Conservation (phyloP, 2,113 vertebrate species). For the Helogale parvula region DNA sequence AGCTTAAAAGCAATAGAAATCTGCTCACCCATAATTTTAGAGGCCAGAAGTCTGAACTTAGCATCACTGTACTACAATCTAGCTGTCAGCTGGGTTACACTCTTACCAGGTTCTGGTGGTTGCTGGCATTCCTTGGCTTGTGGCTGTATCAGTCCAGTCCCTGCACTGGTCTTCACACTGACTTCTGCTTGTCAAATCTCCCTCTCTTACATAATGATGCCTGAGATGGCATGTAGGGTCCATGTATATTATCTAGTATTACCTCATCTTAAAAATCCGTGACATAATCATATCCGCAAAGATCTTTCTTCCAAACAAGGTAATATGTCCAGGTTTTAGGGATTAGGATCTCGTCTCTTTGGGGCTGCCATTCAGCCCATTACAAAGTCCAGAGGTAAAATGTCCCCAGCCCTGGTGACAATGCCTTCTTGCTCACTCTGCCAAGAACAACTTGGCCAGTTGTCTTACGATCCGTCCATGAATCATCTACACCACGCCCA, state of each 20-base stretch:
- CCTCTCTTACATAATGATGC: neutral
- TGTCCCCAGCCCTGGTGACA: neutral
- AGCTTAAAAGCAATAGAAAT: constrained; percentile 34
- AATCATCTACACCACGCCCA: neutral
- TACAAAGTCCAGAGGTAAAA: constrained; percentile 27
- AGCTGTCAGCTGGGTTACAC: neutral
- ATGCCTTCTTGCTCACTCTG: neutral
- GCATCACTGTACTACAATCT: neutral
- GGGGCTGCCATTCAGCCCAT: neutral
- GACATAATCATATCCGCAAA: constrained; percentile 22
- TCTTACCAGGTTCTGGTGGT: neutral
- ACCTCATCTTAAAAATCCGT: constrained; percentile 6
- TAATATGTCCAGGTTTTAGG: neutral
- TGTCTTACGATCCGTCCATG: neutral
- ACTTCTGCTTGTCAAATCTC: neutral
- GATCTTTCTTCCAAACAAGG: neutral
- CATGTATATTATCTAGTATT: neutral
- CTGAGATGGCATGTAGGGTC: neutral
- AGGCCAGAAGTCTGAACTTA: neutral
- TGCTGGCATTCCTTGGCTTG: neutral
- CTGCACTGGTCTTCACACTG: neutral
- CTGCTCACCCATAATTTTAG: neutral
- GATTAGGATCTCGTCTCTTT: neutral
- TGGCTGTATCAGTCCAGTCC: neutral
- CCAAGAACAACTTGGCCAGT: neutral